These are phyloP conservation scores for Urocolius indicus DNA, from an alignment of 2,113 vertebrate species.

Conservation along the genomic window DNA sequence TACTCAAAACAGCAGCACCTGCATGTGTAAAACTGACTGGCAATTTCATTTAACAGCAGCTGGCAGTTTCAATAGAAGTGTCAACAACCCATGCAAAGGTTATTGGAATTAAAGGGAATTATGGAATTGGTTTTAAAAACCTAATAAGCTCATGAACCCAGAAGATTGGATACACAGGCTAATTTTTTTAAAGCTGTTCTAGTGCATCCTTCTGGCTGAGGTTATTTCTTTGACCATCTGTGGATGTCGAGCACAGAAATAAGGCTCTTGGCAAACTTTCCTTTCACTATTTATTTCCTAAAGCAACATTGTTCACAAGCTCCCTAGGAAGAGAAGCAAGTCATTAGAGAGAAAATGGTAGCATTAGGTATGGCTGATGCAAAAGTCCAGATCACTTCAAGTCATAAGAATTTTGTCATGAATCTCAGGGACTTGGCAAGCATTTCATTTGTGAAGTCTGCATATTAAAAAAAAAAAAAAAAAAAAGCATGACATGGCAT, in stretches of 20 bases:
- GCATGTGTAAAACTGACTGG: conserved; percentile 5
- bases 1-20: conserved; percentile 41
- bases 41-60: conserved; percentile 41
- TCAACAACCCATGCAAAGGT: conserved; percentile 50
- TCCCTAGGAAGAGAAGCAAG: background rate
- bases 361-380: background rate
- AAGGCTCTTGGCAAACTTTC: background rate
- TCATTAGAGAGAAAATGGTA: background rate
- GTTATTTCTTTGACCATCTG: conserved; percentile 28
- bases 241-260: background rate
- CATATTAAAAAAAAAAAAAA: background rate
- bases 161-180: background rate
- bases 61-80: conserved; percentile 51
- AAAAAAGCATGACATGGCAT: background rate
- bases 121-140: conserved; percentile 49
- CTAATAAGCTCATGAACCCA: conserved; percentile 29
- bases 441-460: background rate
- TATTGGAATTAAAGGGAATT: conserved; percentile 61
- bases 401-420: background rate
- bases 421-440: background rate
- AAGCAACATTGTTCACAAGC: background rate
- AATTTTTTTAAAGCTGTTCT: background rate
- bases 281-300: background rate
- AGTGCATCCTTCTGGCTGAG: conserved; percentile 13
- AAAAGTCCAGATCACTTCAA: background rate